Evolutionary conservation across 1,140 invertebrate species (phyloP).

Genomic region (Chrysopa pallens): DNA sequence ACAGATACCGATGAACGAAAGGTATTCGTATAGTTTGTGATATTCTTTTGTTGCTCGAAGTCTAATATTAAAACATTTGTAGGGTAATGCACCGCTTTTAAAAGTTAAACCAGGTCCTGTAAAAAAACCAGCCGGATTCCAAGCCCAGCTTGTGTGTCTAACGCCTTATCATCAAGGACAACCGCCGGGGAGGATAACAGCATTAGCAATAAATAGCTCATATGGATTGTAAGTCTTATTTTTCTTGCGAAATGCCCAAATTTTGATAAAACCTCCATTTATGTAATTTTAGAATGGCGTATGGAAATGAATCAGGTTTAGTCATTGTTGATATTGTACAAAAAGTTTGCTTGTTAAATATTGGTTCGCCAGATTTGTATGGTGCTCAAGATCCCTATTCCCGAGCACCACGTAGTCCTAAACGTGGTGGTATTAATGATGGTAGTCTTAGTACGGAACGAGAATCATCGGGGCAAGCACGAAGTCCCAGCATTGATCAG

Average conservation of each 20-base stretch:
- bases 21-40: conserved; percentile 19
- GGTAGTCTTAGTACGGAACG: conserved; percentile 14
- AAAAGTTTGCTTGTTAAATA: conserved; percentile 72
- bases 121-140: conserved; percentile 78
- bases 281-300: conserved; percentile 60
- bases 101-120: conserved; percentile 58
- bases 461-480: conserved; percentile 44
- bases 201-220: conserved; percentile 84
- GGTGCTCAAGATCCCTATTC: conserved; percentile 76
- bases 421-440: conserved; percentile 27
- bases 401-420: conserved; percentile 66
- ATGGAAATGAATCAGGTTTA: conserved; percentile 87
- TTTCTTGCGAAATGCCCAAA: neutral
- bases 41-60: conserved; percentile 4
- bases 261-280: neutral
- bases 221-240: conserved; percentile 78
- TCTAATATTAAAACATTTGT: conserved; percentile 13
- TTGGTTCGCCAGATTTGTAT: conserved; percentile 73
- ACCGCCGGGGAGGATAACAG: conserved; percentile 65
- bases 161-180: conserved; percentile 65
- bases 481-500: conserved; percentile 83
- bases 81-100: conserved; percentile 32
- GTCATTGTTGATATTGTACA: conserved; percentile 90
- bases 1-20: conserved; percentile 35
- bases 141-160: conserved; percentile 86